phyloP scores from a whole-genome alignment of 2,888 invertebrate genomes.

The Clusia tigrina region DNA sequence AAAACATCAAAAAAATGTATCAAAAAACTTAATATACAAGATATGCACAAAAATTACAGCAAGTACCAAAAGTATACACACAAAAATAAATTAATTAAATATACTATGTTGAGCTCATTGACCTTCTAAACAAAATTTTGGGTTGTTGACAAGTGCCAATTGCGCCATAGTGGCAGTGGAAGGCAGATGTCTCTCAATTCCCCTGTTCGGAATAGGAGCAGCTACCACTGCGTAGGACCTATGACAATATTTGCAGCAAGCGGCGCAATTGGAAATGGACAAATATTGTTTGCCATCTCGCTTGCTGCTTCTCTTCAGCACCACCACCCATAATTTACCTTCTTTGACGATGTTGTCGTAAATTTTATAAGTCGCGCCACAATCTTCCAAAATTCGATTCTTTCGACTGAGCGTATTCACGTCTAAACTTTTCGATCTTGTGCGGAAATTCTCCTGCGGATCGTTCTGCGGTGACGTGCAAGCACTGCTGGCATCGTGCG shows the following conservation, averaged over 20 bases:
- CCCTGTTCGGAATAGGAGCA: too few relatives aligned
- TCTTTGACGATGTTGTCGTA: conserved; percentile 80
- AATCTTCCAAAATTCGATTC: conserved; percentile 72
- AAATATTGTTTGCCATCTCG: too few relatives aligned
- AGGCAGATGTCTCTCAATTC: too few relatives aligned
- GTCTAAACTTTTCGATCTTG: conserved; percentile 81
- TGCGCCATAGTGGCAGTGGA: too few relatives aligned
- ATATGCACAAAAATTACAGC: conserved; percentile 36
- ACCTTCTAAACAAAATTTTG: too few relatives aligned
- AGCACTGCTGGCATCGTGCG: conserved; percentile 65
- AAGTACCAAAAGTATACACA: conserved; percentile 43
- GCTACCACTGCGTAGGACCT: too few relatives aligned
- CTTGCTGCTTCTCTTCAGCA: not conserved
- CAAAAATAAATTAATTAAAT: too few relatives aligned
- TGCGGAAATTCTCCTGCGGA: conserved; percentile 73
- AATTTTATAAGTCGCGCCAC: conserved; percentile 82
- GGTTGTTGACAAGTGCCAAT: too few relatives aligned
- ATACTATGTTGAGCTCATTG: too few relatives aligned
- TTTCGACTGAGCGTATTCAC: conserved; percentile 66
- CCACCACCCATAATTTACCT: conserved; percentile 66
- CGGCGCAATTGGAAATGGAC: too few relatives aligned
- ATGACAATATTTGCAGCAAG: too few relatives aligned
- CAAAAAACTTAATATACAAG: not conserved
- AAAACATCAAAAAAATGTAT: not conserved
- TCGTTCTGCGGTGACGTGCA: conserved; percentile 66